A percentile compares a stretch with the other conserved stretches of the same genome.
phyloP scores from a whole-genome alignment of 2,888 invertebrate genomes.

The Monoplex corrugatus region DNA sequence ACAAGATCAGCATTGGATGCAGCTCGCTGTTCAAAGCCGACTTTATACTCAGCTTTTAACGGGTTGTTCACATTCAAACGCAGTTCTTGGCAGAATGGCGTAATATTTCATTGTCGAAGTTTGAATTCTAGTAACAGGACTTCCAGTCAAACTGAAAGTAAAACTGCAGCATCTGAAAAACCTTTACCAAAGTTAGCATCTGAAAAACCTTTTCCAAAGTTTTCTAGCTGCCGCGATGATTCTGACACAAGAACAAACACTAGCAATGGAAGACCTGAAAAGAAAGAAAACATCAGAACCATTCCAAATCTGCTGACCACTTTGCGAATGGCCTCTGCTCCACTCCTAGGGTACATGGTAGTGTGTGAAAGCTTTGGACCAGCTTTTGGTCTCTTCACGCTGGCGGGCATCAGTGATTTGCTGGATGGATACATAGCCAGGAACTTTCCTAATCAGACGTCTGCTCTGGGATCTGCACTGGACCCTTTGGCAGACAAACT shows the following conservation, averaged over 20 bases:
- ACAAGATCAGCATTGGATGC: background rate
- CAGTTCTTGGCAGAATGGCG: background rate
- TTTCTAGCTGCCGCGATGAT: background rate
- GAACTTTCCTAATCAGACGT: conserved; percentile 93
- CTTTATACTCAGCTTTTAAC: background rate
- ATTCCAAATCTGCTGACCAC: conserved; percentile 95
- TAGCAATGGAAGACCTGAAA: background rate
- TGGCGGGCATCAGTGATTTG: conserved; percentile 91
- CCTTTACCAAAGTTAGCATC: no score
- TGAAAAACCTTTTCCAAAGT: background rate
- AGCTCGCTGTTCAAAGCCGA: background rate
- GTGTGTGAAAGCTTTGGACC: conserved; percentile 89
- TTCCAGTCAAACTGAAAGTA: conserved; percentile 19
- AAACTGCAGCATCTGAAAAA: background rate
- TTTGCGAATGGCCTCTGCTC: conserved; percentile 91
- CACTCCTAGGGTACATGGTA: conserved; percentile 94
- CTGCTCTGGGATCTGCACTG: conserved; percentile 95
- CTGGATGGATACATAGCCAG: conserved; percentile 98
- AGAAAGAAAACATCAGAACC: conserved; percentile 93
- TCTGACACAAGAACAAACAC: background rate
- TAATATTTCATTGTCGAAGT: background rate
- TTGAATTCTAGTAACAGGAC: background rate
- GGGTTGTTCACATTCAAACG: background rate
- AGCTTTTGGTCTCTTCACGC: conserved; percentile 90
- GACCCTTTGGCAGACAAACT: conserved; percentile 99